Evolutionary conservation across 2,113 vertebrate species (phyloP).

Genomic region (Leucopsar rothschildi): DNA sequence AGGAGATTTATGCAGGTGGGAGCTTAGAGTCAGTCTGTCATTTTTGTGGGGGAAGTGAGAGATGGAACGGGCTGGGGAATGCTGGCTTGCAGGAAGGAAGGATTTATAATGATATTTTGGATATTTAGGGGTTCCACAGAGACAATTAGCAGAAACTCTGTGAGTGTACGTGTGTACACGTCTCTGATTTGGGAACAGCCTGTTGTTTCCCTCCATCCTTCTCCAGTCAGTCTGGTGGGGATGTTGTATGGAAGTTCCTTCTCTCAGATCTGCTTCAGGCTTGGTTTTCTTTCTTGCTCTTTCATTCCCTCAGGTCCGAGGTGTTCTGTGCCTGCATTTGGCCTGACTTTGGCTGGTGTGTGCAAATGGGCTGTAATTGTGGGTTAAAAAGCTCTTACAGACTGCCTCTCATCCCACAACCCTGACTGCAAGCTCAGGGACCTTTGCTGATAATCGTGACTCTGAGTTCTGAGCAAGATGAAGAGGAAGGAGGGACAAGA

Average conservation of each 20-base stretch:
- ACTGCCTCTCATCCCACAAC: background rate
- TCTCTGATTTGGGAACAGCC: background rate
- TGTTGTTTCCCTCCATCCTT: background rate
- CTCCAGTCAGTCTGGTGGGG: background rate
- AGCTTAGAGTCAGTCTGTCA: slow-evolving; percentile 76
- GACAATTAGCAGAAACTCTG: background rate
- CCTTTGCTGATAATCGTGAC: background rate
- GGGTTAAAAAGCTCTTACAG: background rate
- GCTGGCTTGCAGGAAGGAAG: slow-evolving; percentile 54
- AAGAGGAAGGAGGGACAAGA: background rate
- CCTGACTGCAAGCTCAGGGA: background rate
- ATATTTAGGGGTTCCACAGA: slow-evolving; percentile 27
- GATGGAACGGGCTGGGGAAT: slow-evolving; percentile 31
- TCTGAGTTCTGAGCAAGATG: background rate
- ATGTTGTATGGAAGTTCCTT: background rate
- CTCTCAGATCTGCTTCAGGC: background rate
- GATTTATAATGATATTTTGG: slow-evolving; percentile 26
- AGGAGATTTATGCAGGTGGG: slow-evolving; percentile 77
- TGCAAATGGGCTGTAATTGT: background rate
- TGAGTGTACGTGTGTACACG: background rate
- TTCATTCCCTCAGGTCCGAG: background rate
- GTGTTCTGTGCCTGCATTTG: background rate
- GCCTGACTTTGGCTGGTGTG: background rate
- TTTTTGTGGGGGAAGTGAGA: slow-evolving; percentile 57
- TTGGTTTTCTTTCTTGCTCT: background rate